Percentiles rank a stretch among this genome's conserved stretches.
phyloP scores from a whole-genome alignment of 2,888 invertebrate genomes.

The Eudasyphora cyanicolor region DNA sequence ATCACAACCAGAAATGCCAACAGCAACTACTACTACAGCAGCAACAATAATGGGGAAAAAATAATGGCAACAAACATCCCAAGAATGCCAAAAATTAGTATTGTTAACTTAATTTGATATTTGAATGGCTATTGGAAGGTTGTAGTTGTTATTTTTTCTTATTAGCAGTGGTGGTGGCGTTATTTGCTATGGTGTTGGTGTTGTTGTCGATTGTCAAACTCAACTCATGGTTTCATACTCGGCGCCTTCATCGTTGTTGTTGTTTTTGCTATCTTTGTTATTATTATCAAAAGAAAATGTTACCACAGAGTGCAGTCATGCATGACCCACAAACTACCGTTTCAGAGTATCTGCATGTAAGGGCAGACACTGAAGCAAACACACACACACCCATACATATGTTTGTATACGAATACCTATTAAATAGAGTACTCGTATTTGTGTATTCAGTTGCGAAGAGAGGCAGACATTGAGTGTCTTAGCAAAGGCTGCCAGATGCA shows the following conservation, averaged over 20 bases:
- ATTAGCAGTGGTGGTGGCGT: too few species aligned
- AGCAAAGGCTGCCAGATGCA: too few species aligned
- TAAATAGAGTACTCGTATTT: too few species aligned
- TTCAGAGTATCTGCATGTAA: too few species aligned
- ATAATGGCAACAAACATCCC: conserved; percentile 19
- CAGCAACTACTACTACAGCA: conserved; percentile 15
- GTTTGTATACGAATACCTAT: too few species aligned
- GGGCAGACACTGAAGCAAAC: too few species aligned
- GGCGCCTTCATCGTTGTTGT: conserved; percentile 19
- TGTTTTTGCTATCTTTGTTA: conserved; percentile 24
- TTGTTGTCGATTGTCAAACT: conserved; percentile 23
- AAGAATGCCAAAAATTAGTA: conserved; percentile 49
- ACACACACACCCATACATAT: conserved; percentile 1
- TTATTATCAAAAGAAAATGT: conserved; percentile 43
- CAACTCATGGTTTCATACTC: not conserved
- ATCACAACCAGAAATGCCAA: not conserved
- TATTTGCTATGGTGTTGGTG: conserved; percentile 12
- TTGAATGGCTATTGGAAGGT: not conserved
- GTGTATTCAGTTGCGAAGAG: too few species aligned
- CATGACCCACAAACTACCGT: conserved; percentile 52
- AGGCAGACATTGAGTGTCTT: too few species aligned
- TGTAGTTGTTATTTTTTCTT: conserved; percentile 18
- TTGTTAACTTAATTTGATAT: conserved; percentile 59
- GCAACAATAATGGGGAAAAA: not conserved
- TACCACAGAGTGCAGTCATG: conserved; percentile 56